Conservation (phyloP, 2,888 invertebrate species). For the Acanthosepion lycidas region DNA sequence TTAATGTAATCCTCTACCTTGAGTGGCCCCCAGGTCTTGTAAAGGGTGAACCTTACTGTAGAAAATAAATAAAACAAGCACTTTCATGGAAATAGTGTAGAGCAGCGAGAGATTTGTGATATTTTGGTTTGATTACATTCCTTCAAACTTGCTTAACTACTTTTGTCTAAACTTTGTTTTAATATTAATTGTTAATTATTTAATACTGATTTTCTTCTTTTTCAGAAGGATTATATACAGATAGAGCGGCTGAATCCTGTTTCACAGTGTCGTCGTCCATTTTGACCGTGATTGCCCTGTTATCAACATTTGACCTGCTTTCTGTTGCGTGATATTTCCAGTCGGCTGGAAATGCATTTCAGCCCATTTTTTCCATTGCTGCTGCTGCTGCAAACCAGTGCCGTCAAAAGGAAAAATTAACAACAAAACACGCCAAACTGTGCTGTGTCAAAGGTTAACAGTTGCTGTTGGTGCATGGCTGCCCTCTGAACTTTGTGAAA, state of each 20-base stretch:
- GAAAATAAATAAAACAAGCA: no score
- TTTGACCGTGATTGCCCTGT: not conserved
- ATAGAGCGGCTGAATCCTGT: not conserved
- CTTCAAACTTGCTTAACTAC: no score
- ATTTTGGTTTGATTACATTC: no score
- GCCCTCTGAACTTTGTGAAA: conserved; percentile 7
- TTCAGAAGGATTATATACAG: not conserved
- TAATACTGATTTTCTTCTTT: not conserved
- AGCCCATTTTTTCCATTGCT: not conserved
- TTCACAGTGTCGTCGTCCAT: conserved; percentile 44
- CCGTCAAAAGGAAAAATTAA: conserved; percentile 4
- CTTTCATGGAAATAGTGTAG: no score
- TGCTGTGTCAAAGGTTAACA: conserved; percentile 33
- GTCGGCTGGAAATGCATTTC: not conserved
- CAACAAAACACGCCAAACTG: conserved; percentile 33
- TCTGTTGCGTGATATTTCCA: conserved; percentile 37
- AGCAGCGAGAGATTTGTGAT: no score
- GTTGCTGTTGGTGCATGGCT: conserved; percentile 33
- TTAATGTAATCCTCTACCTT: no score
- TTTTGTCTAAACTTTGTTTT: no score
- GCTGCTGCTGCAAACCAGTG: not conserved
- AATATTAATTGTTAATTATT: no score
- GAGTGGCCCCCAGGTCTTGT: no score
- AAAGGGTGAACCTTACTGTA: no score
- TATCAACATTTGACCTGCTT: conserved; percentile 1